These are phyloP conservation scores for Etheostoma nigrum DNA, from an alignment of 2,797 vertebrate species.

Conservation along the genomic window DNA sequence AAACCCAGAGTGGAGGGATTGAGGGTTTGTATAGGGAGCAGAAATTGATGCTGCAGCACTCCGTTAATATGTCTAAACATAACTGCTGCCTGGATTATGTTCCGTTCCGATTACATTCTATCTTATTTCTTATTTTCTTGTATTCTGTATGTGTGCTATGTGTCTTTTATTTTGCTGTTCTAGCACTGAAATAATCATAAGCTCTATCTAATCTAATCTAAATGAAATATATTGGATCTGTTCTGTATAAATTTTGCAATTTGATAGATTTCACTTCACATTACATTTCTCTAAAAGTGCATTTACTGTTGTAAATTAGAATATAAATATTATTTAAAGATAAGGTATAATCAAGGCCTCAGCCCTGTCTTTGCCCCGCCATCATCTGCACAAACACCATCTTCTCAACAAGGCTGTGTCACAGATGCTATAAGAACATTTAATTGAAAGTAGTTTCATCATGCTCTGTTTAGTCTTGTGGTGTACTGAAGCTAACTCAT, in stretches of 20 bases:
- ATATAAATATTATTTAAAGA: background rate
- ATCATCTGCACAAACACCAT: background rate
- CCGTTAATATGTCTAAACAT: background rate
- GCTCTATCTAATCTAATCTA: too few species aligned
- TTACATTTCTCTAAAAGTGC: background rate
- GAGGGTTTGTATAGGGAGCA: background rate
- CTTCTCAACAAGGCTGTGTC: background rate
- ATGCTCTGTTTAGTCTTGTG: background rate
- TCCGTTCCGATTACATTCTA: background rate
- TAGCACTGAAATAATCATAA: too few species aligned
- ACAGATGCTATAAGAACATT: background rate
- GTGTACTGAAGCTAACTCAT: background rate
- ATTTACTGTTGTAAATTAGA: background rate
- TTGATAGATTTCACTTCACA: background rate
- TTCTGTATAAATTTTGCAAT: background rate
- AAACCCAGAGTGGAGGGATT: background rate
- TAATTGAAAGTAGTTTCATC: conserved; percentile 2
- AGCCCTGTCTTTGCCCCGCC: background rate
- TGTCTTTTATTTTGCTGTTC: too few species aligned
- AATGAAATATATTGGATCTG: background rate
- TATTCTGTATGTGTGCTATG: too few species aligned
- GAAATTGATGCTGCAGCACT: background rate
- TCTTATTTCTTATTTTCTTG: too few species aligned
- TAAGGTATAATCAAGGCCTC: background rate
- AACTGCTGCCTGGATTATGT: background rate